Evolutionary conservation across 2,888 invertebrate species (phyloP), one percentile per base, ranked within the genome.

Genomic region (Spilarctia lutea): DNA sequence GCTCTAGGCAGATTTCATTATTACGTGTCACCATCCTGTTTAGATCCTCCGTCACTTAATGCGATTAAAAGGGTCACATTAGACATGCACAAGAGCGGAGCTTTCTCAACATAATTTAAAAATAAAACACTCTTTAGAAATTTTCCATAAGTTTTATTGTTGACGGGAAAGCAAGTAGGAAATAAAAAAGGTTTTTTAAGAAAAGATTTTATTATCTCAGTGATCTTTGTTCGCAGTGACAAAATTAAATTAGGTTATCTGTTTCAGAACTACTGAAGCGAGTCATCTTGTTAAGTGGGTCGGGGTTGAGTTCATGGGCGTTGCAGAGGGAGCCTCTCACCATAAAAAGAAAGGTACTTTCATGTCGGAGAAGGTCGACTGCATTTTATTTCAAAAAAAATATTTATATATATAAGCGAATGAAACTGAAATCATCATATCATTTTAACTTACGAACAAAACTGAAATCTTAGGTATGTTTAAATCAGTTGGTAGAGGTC

Each of bases 221-320:
- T 90, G 88, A 91, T 90, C 87, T 87, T 88, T 86, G 88, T 88
- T 87, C 85, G 86, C 90, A 93, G 91, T 90, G 89, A 89, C 87
- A 87, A 89, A 91, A 92, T 92, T 91, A 92, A 93, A 94, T 94
- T 90, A 92, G 87, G 90, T 90, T 91, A 92, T 93, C 91, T 94
- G 91, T 96, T 97, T 85, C 96, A 98, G 98, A 98, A 94, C 96
- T 99, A 84, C 97, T 99, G 91, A 98, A 98, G 94, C 97, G 98
- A 84, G 98, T 98, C 85, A 97, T 99, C 88, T 96, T 99, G 89
- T 97, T 98, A 91, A 98, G 98, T 90, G 99, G 99, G 76, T 98
- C 98, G 75, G 98, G 98, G 39, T 96, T 99, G 82, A 98, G 98
- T 88, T 98, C 98, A 56, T 99, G 99, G 99, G 98, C 99, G 79